Evolutionary conservation across 2,113 vertebrate species (phyloP).

Genomic region (Lycocorax pyrrhopterus): DNA sequence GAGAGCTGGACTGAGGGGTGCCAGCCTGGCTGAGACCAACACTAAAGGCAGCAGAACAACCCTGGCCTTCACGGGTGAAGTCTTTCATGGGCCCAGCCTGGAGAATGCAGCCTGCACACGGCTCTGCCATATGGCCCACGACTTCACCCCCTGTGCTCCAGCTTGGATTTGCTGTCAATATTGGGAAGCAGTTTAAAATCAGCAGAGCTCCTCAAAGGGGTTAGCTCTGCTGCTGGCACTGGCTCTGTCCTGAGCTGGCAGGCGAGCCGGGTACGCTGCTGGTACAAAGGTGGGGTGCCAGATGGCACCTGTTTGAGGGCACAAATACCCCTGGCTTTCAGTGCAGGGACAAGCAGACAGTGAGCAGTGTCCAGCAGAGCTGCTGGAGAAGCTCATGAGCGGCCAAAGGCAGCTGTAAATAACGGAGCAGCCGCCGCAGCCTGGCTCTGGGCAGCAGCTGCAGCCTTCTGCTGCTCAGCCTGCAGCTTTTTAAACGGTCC

Average conservation of each 20-base stretch:
- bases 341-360: not conserved
- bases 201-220: not conserved
- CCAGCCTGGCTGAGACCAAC: not conserved
- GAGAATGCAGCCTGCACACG: accelerated
- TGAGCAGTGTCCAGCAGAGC: not conserved
- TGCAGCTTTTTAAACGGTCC: not conserved
- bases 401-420: slow-evolving; percentile 37
- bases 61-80: not conserved
- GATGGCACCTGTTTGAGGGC: not conserved
- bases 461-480: slow-evolving; percentile 16
- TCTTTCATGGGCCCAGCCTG: not conserved
- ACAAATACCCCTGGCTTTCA: not conserved
- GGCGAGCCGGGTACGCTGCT: not conserved
- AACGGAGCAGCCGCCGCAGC: not conserved
- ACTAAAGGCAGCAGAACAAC: not conserved
- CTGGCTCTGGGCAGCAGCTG: not conserved
- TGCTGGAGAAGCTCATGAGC: not conserved
- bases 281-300: not conserved
- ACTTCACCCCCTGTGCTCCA: not conserved
- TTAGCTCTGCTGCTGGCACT: accelerated
- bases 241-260: not conserved
- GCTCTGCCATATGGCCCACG: not conserved
- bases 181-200: not conserved
- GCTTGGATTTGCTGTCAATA: not conserved
- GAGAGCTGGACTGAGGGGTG: not conserved